These are phyloP conservation scores for Pycnonotus jocosus DNA, from an alignment of 2,113 vertebrate species.

Conservation along the genomic window DNA sequence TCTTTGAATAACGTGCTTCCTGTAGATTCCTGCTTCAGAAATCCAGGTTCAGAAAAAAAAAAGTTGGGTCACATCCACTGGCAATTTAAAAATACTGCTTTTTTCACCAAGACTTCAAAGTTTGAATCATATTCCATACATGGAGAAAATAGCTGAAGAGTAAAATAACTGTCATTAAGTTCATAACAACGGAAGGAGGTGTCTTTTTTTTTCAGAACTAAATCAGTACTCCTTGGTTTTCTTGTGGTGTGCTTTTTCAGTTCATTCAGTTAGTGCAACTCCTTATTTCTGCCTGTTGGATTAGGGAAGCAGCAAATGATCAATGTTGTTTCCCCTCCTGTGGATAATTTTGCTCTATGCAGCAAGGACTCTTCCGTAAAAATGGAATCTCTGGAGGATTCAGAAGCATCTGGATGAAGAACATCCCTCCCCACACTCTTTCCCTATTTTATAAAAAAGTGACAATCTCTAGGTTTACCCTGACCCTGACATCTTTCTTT, in stretches of 20 bases:
- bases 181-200: neutral
- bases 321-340: neutral
- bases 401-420: neutral
- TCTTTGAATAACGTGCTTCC: neutral
- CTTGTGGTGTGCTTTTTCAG: neutral
- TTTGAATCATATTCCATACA: neutral
- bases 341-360: neutral
- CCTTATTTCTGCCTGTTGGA: neutral
- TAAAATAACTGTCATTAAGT: neutral
- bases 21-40: neutral
- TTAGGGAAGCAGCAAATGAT: neutral
- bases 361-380: neutral
- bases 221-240: neutral
- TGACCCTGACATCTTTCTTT: neutral
- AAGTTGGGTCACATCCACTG: neutral
- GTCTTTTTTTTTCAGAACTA: neutral
- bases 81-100: neutral
- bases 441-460: neutral
- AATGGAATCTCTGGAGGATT: neutral
- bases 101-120: neutral
- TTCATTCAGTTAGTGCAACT: neutral
- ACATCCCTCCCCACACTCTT: neutral
- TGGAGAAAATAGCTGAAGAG: neutral
- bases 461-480: neutral
- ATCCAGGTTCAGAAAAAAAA: neutral